Evolutionary conservation across 2,797 vertebrate species (phyloP).

Genomic region (Poeciliopsis paucimaculata): DNA sequence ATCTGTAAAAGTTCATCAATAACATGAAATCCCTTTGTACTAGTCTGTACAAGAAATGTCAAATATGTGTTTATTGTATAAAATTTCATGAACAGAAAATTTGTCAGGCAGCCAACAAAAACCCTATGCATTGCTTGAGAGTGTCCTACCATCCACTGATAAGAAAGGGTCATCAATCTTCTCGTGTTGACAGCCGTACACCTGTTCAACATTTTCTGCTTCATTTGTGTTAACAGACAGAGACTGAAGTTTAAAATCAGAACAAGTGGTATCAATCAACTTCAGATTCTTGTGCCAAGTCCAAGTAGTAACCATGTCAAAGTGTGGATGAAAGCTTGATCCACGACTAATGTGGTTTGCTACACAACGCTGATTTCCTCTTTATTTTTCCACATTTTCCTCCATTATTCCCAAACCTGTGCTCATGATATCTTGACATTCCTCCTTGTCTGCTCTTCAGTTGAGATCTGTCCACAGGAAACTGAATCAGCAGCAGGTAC

Average conservation of each 20-base stretch:
- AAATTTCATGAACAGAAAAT: background rate
- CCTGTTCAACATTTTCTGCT: background rate
- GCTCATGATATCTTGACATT: constrained; percentile 5
- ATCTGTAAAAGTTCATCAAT: background rate
- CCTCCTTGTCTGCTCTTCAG: background rate
- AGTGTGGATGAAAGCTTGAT: constrained; percentile 6
- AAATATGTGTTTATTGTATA: background rate
- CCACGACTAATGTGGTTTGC: constrained; percentile 1
- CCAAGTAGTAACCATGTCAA: background rate
- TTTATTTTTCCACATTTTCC: background rate
- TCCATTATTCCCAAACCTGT: background rate
- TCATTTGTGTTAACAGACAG: background rate
- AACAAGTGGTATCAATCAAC: background rate
- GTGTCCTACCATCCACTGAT: background rate
- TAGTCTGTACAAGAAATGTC: background rate
- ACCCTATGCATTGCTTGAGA: background rate
- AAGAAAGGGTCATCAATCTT: background rate
- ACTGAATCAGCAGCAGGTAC: constrained; percentile 39
- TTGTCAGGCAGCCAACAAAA: background rate
- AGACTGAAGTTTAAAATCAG: background rate
- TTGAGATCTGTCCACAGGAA: constrained; percentile 34
- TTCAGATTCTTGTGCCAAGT: constrained; percentile 1
- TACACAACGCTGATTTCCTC: background rate
- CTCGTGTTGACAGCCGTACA: background rate
- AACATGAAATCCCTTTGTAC: background rate